Base-by-base conservation (phyloP, 2,888 invertebrate species). In the Mimachlamys varia region DNA sequence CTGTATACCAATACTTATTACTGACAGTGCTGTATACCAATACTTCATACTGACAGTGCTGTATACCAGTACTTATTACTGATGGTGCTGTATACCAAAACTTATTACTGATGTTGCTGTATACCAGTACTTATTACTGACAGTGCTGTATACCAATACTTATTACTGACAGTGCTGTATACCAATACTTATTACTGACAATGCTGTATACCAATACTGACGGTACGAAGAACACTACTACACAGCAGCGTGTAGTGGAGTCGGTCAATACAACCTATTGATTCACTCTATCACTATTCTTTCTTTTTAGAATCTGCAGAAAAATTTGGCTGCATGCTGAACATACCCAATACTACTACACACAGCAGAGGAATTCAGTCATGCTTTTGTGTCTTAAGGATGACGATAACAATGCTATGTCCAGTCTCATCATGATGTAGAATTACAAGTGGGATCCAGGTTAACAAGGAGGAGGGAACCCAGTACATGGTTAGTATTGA, bases 271-370 rank as follows among this genome's bases (percentile, higher is more conserved):
- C n/a, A 33, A 15, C 33, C 33, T 76, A 76, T 76, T 76, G 76
- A 76, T 76, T 76, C 76, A 12, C 33, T 33, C 76, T 33, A 27
- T 76, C 76, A 76, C 76, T 76, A 27, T 33, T 76, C 76, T 33
- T 76, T 76, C 76, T 76, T 76, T 76, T 76, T 33, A 76, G 76
- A 76, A 76, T 76, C 76, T 76, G 76, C 76, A 76, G 76, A 76
- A 76, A 76, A 76, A 76, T 33, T 76, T 5, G 76, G 33, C 76
- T 76, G 76, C 76, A 76, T 22, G 12, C 27, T 76, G 76, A 76
- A 76, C 33, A 27, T 33, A 62, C 62, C 22, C 22, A 22, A 62
- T 62, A 33, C 76, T 76, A 76, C 76, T n/a, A 76, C 76, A 76
- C 58, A 58, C 76, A 76, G 17, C 76, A 17, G 33, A 76, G 76